These are phyloP conservation scores for Caerostris extrusa DNA, from an alignment of 1,140 invertebrate genomes.

Conservation along the genomic window DNA sequence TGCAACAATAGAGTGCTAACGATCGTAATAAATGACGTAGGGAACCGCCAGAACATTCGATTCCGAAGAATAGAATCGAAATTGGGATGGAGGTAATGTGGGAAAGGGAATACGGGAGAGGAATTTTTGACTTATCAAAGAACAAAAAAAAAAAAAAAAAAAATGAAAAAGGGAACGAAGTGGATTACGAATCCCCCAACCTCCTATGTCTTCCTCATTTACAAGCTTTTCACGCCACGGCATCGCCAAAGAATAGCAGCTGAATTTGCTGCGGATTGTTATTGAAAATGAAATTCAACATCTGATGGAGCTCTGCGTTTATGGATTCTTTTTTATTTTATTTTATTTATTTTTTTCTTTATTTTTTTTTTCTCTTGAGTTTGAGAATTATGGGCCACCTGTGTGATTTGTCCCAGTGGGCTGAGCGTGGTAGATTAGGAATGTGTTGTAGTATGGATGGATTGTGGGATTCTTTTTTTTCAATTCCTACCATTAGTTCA, in stretches of 20 bases:
- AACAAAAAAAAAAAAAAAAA: no score
- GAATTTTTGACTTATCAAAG: constrained; percentile 48
- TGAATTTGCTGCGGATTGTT: constrained; percentile 51
- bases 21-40: constrained; percentile 74
- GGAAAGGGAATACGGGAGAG: not conserved
- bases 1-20: constrained; percentile 74
- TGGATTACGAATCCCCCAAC: constrained; percentile 29
- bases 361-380: not conserved
- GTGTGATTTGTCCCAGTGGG: constrained; percentile 21
- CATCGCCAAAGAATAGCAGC: not conserved
- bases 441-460: not conserved
- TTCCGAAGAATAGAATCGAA: constrained; percentile 55
- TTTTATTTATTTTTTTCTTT: not conserved
- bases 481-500: no score
- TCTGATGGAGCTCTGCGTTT: constrained; percentile 20
- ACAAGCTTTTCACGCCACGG: constrained; percentile 6
- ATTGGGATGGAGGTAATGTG: constrained; percentile 22
- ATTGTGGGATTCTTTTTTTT: no score
- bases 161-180: not conserved
- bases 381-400: constrained; percentile 40
- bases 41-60: constrained; percentile 60
- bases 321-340: not conserved
- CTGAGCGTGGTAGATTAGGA: not conserved
- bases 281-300: constrained; percentile 24
- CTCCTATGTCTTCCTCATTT: constrained; percentile 23